Evolutionary conservation across 2,797 vertebrate genomes (phyloP).

Genomic region (Urosaurus nigricauda): DNA sequence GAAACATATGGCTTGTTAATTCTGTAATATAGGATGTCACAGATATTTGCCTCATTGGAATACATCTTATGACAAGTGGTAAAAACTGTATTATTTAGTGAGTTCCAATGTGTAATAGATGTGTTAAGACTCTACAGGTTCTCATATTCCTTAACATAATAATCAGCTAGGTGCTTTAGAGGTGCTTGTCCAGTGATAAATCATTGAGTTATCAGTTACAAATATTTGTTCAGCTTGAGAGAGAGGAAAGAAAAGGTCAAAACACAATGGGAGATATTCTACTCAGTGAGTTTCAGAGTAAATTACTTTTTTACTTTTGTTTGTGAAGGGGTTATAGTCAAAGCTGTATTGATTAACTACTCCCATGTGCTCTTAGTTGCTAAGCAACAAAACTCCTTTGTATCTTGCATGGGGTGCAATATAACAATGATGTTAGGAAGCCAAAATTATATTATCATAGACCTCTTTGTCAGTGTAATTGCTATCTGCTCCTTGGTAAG

Average conservation of each 20-base stretch:
- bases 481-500: constrained; percentile 30
- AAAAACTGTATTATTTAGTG: constrained; percentile 39
- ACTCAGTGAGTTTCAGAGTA: constrained; percentile 58
- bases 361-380: constrained; percentile 61
- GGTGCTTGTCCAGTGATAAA: constrained; percentile 61
- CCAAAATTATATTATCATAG: constrained; percentile 21
- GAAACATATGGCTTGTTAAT: constrained; percentile 8
- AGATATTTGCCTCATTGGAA: constrained; percentile 23
- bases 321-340: constrained; percentile 62
- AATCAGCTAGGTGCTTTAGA: constrained; percentile 52
- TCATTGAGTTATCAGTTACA: constrained; percentile 66
- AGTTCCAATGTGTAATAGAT: constrained; percentile 47
- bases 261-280: constrained; percentile 56
- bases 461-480: constrained; percentile 22
- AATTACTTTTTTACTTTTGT: constrained; percentile 70
- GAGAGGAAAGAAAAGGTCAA: constrained; percentile 67
- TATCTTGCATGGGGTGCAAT: constrained; percentile 50
- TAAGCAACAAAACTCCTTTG: constrained; percentile 59
- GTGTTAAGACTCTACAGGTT: constrained; percentile 54
- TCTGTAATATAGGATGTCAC: neutral
- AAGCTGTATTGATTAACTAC: constrained; percentile 57
- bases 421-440: constrained; percentile 45
- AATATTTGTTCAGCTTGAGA: constrained; percentile 70
- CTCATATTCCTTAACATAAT: constrained; percentile 70
- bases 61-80: constrained; percentile 15